Conservation (phyloP, 2,113 vertebrate genomes). For the Gobiocypris rarus region DNA sequence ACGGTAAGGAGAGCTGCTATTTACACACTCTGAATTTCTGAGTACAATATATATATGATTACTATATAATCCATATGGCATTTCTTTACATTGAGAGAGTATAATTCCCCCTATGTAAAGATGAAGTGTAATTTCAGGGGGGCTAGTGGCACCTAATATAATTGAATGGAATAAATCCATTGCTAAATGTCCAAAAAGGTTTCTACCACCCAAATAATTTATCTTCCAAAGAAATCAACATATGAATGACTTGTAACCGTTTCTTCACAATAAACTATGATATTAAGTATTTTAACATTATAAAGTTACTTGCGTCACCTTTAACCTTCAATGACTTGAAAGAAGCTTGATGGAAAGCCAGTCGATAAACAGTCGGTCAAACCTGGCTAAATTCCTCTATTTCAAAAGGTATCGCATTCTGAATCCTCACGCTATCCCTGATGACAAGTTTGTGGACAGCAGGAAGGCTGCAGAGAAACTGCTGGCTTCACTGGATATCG, state of each 20-base stretch:
- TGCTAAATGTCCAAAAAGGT: neutral
- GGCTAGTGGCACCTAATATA: neutral
- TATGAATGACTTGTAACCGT: neutral
- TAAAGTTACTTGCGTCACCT: neutral
- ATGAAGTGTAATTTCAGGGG: neutral
- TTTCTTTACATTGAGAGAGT: neutral
- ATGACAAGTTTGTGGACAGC: slow-evolving; percentile 92
- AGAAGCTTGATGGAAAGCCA: neutral
- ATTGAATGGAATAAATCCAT: neutral
- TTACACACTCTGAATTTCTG: neutral
- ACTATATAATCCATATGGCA: too few relatives aligned
- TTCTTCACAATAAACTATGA: neutral
- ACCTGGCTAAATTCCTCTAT: neutral
- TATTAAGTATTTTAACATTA: neutral
- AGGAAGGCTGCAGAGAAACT: slow-evolving; percentile 86
- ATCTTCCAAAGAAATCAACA: neutral
- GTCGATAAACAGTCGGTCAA: neutral
- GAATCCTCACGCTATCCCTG: slow-evolving; percentile 89
- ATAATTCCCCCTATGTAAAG: neutral
- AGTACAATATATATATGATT: too few relatives aligned
- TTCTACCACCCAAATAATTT: neutral
- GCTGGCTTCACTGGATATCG: slow-evolving; percentile 78
- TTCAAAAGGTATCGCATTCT: slow-evolving; percentile 88
- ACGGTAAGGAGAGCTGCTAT: slow-evolving; percentile 68
- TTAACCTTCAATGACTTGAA: neutral